phyloP scores from a whole-genome alignment of 2,797 vertebrate genomes.

The Micropoecilia bifurca region DNA sequence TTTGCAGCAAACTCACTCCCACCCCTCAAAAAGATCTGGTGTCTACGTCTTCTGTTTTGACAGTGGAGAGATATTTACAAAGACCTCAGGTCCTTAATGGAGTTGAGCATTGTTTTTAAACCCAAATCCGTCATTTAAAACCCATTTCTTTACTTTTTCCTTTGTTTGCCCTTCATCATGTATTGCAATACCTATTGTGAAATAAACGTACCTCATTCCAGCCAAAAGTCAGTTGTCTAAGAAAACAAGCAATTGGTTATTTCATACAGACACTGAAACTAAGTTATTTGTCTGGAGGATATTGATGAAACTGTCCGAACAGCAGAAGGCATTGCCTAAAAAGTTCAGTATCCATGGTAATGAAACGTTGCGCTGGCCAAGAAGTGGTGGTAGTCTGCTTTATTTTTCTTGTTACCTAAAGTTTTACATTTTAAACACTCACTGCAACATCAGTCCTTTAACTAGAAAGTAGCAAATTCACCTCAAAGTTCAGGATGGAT shows the following conservation, averaged over 20 bases:
- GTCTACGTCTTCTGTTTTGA: constrained; percentile 18
- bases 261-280: not conserved
- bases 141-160: constrained; percentile 7
- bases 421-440: not conserved
- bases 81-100: constrained; percentile 57
- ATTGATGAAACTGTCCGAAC: not conserved
- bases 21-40: constrained; percentile 22
- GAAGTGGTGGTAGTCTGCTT: not conserved
- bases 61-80: constrained; percentile 28
- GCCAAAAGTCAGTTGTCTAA: constrained; percentile 16
- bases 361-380: not conserved
- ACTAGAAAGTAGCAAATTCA: not conserved
- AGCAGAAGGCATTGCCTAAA: not conserved
- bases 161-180: constrained; percentile 51
- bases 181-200: constrained; percentile 2
- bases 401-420: not conserved
- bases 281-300: not conserved
- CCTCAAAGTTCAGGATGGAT: not conserved
- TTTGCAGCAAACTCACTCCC: constrained; percentile 22
- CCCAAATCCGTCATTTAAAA: constrained; percentile 34
- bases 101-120: constrained; percentile 25
- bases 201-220: constrained; percentile 12
- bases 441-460: not conserved
- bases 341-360: not conserved
- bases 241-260: not conserved